Percentiles rank a stretch among this genome's conserved stretches.
Evolutionary conservation across 2,797 vertebrate species (phyloP).

Genomic region (Luscinia luscinia): DNA sequence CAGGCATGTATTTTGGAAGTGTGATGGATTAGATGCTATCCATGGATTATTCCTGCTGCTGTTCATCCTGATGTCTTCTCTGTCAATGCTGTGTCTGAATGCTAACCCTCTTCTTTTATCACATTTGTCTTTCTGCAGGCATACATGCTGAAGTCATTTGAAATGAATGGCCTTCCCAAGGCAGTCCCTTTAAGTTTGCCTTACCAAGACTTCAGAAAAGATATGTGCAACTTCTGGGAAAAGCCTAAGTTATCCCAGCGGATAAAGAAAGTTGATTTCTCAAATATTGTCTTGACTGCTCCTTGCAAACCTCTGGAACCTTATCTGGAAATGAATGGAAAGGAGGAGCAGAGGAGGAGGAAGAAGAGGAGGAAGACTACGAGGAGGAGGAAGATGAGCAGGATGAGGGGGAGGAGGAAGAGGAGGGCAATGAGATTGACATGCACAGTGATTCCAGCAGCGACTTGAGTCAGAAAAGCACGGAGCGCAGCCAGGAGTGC

Average conservation of each 20-base stretch:
- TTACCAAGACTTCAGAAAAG: slow-evolving; percentile 83
- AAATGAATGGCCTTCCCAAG: slow-evolving; percentile 80
- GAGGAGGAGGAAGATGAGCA: slow-evolving; percentile 64
- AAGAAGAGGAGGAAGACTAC: slow-evolving; percentile 48
- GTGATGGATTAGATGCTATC: not conserved
- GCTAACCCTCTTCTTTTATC: slow-evolving; percentile 24
- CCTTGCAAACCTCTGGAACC: slow-evolving; percentile 78
- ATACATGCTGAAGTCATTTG: slow-evolving; percentile 79
- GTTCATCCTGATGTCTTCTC: not conserved
- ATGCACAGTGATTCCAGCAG: slow-evolving; percentile 88
- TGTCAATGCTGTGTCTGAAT: not conserved
- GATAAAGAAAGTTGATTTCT: slow-evolving; percentile 90
- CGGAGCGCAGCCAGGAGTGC: slow-evolving; percentile 90
- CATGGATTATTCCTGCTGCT: not conserved
- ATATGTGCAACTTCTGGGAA: slow-evolving; percentile 86
- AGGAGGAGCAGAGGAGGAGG: slow-evolving; percentile 54
- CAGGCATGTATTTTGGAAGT: not conserved
- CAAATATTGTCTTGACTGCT: slow-evolving; percentile 85
- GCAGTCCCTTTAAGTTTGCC: slow-evolving; percentile 82
- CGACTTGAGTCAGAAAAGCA: slow-evolving; percentile 89
- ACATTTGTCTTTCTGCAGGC: slow-evolving; percentile 74
- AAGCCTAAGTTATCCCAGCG: slow-evolving; percentile 74
- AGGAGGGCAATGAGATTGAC: slow-evolving; percentile 78
- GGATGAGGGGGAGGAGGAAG: slow-evolving; percentile 54
- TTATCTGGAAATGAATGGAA: slow-evolving; percentile 81